phyloP scores from a whole-genome alignment of 2,888 invertebrate genomes.

The Drosophila koepferae region DNA sequence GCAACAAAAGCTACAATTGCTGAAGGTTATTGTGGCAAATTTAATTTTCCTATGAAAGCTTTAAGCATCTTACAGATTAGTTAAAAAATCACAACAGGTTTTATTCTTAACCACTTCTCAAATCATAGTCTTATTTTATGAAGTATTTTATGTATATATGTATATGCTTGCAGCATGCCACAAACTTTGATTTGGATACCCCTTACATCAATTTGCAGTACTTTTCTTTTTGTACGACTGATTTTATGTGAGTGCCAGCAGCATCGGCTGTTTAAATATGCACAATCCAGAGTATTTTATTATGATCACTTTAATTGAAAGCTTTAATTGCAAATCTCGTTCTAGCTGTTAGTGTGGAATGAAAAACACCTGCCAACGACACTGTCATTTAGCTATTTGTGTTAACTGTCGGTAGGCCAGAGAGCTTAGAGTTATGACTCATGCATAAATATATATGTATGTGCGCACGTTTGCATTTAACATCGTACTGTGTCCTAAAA shows the following conservation, averaged over 20 bases:
- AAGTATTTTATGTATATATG: constrained; percentile 1
- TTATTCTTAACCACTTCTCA: constrained; percentile 21
- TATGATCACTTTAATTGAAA: neutral
- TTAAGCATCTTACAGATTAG: constrained; percentile 71
- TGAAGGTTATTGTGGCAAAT: constrained; percentile 76
- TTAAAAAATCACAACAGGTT: constrained; percentile 10
- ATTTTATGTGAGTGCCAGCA: neutral
- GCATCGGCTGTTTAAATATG: neutral
- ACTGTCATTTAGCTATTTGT: constrained; percentile 44
- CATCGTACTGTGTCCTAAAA: constrained; percentile 42
- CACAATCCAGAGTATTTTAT: neutral
- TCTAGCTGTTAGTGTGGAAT: constrained; percentile 24
- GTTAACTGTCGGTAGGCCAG: constrained; percentile 51
- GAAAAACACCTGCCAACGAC: constrained; percentile 51
- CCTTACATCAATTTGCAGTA: neutral
- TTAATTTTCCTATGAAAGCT: constrained; percentile 60
- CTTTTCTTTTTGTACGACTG: neutral
- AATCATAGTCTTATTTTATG: constrained; percentile 1
- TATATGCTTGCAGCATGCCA: too few relatives aligned
- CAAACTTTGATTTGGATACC: too few relatives aligned
- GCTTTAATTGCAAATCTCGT: neutral
- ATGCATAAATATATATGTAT: constrained; percentile 17
- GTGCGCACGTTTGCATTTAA: constrained; percentile 12
- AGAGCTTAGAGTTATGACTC: constrained; percentile 53
- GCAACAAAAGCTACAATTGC: constrained; percentile 32